Conservation (phyloP, 2,888 invertebrate genomes). For the Heliconius sara region DNA sequence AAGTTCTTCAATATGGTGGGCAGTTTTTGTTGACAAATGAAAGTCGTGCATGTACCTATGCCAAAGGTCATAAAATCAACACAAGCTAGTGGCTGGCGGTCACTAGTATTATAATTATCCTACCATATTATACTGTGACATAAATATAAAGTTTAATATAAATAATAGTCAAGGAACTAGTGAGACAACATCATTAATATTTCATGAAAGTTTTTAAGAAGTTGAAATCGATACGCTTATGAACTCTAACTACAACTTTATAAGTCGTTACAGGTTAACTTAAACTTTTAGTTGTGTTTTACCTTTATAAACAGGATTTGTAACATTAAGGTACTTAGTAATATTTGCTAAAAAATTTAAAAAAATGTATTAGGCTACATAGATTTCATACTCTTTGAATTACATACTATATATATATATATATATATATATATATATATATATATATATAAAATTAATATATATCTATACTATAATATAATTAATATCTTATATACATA, state of each 20-base stretch:
- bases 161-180: background rate
- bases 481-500: no score
- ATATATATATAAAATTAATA: no score
- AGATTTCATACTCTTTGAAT: no score
- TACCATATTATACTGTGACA: no score
- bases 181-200: background rate
- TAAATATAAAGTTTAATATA: background rate
- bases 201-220: conserved; percentile 10
- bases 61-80: background rate
- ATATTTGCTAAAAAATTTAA: background rate
- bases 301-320: background rate
- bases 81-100: no score
- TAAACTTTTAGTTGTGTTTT: background rate
- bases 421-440: no score
- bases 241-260: background rate
- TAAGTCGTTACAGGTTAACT: background rate
- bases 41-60: background rate
- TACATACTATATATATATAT: no score
- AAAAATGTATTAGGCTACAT: no score
- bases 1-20: background rate
- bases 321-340: background rate
- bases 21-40: background rate
- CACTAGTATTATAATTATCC: no score
- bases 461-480: no score
- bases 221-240: conserved; percentile 1